Percentiles rank a stretch among this genome's conserved stretches.
Evolutionary conservation across 2,797 vertebrate genomes (phyloP).

Genomic region (Australoheros facetus): DNA sequence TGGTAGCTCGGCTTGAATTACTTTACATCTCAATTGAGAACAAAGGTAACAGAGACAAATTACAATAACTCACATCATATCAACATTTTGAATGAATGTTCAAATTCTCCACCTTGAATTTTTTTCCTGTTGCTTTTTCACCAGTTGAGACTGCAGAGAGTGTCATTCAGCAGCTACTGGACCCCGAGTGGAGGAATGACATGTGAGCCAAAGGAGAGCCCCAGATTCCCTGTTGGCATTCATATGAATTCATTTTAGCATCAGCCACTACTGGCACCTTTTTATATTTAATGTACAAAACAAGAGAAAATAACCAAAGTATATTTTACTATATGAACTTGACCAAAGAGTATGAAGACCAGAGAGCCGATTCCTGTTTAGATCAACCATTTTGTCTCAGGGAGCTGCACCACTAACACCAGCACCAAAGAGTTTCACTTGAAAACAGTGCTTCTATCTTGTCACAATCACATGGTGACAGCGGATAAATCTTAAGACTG

Average conservation of each 20-base stretch:
- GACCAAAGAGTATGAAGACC: neutral
- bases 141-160: constrained; percentile 64
- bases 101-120: neutral
- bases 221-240: neutral
- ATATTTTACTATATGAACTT: neutral
- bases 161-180: constrained; percentile 49
- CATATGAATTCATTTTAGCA: neutral
- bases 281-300: neutral
- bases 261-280: neutral
- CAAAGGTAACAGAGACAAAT: constrained; percentile 33
- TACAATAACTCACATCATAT: neutral
- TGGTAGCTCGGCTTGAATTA: neutral
- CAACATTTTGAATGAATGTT: neutral
- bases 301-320: neutral
- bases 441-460: neutral
- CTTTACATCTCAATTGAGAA: constrained; percentile 11
- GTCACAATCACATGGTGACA: neutral
- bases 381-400: fast-evolving
- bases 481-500: neutral
- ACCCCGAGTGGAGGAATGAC: constrained; percentile 70
- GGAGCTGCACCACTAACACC: neutral
- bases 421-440: neutral
- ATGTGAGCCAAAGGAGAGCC: constrained; percentile 34
- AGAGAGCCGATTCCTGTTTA: neutral
- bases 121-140: neutral